Conservation (phyloP, 2,797 vertebrate genomes). For the Astyanax mexicanus region DNA sequence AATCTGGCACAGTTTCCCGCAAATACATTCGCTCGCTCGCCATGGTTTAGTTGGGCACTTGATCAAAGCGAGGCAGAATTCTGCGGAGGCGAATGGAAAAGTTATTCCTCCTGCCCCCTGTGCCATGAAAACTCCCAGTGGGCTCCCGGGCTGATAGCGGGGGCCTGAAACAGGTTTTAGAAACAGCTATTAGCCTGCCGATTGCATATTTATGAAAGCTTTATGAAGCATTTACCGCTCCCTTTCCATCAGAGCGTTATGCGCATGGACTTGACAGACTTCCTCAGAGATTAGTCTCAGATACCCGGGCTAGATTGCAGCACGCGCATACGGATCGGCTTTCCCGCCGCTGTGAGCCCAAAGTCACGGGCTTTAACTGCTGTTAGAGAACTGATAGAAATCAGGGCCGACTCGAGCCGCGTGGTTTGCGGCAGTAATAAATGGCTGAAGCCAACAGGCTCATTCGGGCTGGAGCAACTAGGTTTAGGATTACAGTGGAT, state of each 20-base stretch:
- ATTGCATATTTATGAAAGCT: slow-evolving; percentile 80
- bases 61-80: slow-evolving; percentile 62
- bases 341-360: slow-evolving; percentile 46
- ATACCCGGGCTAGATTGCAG: slow-evolving; percentile 69
- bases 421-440: slow-evolving; percentile 5
- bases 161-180: slow-evolving; percentile 70
- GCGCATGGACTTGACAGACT: slow-evolving; percentile 76
- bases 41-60: slow-evolving; percentile 50
- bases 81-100: slow-evolving; percentile 65
- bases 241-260: slow-evolving; percentile 73
- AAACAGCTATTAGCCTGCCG: slow-evolving; percentile 69
- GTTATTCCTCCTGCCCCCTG: slow-evolving; percentile 69
- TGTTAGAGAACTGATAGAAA: slow-evolving; percentile 69
- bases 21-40: slow-evolving; percentile 47
- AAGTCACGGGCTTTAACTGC: slow-evolving; percentile 44
- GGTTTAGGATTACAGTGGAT: not conserved
- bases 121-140: slow-evolving; percentile 68
- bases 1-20: slow-evolving; percentile 43
- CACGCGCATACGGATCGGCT: slow-evolving; percentile 53
- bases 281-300: slow-evolving; percentile 77
- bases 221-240: slow-evolving; percentile 79
- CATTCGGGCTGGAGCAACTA: not conserved
- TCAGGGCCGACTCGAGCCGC: slow-evolving; percentile 61
- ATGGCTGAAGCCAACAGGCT: not conserved
- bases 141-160: slow-evolving; percentile 69